Conservation (phyloP, 2,888 invertebrate species). For the Sericinus montela region DNA sequence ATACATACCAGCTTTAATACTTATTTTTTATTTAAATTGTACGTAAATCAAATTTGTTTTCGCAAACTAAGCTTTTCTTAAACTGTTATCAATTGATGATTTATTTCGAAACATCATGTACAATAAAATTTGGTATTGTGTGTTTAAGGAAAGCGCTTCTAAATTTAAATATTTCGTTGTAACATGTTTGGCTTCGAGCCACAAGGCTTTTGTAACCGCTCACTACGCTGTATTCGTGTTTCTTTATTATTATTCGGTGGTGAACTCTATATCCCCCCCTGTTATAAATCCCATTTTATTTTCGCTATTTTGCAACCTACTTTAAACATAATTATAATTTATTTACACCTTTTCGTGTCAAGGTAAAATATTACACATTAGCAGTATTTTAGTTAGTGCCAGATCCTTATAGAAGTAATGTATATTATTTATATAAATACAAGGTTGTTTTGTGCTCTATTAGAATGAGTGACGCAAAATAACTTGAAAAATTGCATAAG, state of each 20-base stretch:
- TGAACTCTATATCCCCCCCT: conserved; percentile 13
- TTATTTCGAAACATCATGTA: no score
- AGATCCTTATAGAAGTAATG: no score
- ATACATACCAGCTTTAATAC: no score
- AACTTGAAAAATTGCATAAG: no score
- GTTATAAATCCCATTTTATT: conserved; percentile 14
- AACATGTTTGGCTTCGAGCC: conserved; percentile 13
- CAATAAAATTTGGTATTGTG: not conserved
- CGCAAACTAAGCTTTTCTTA: not conserved
- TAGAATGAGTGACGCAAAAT: no score
- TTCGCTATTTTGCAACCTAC: not conserved
- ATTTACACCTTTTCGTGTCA: not conserved
- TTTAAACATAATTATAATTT: conserved; percentile 2
- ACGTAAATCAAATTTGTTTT: not conserved
- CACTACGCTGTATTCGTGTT: conserved; percentile 12
- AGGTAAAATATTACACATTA: no score
- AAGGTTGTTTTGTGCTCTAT: no score
- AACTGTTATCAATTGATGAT: not conserved
- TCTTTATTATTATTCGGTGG: conserved; percentile 19
- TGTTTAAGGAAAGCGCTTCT: conserved; percentile 1
- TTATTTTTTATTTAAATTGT: no score
- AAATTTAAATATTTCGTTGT: conserved; percentile 15
- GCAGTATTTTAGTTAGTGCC: no score
- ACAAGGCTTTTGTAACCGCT: conserved; percentile 8
- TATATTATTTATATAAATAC: no score